A percentile compares a stretch with the other conserved stretches of the same genome.
Conservation (phyloP, 2,888 invertebrate genomes). For the Cephus sareptanus region DNA sequence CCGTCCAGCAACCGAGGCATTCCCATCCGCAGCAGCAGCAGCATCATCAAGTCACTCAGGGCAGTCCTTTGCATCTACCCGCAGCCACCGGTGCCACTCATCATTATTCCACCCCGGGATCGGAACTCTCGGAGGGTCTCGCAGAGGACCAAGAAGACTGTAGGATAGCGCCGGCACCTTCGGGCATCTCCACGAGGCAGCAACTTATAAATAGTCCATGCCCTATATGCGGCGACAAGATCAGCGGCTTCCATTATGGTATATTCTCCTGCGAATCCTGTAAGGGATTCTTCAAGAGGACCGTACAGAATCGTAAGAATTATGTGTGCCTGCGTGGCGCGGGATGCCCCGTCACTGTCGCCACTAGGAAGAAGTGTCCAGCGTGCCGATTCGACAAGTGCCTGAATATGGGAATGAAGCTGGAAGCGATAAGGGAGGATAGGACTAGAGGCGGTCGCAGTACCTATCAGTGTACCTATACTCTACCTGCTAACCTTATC, state of each 20-base stretch:
- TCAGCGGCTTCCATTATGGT: constrained; percentile 97
- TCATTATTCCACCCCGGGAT: constrained; percentile 28
- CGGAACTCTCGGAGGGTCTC: constrained; percentile 17
- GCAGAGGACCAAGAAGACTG: constrained; percentile 50
- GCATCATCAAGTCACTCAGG: constrained; percentile 63
- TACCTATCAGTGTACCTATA: constrained; percentile 95
- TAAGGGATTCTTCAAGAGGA: constrained; percentile 97
- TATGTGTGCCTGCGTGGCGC: constrained; percentile 93
- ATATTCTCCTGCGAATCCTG: constrained; percentile 98
- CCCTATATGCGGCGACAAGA: constrained; percentile 95
- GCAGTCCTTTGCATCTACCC: constrained; percentile 69
- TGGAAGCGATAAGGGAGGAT: constrained; percentile 96
- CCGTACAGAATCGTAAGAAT: constrained; percentile 98
- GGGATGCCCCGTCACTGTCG: constrained; percentile 91
- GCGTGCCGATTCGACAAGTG: constrained; percentile 97
- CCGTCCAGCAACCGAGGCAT: constrained; percentile 74
- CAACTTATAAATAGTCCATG: constrained; percentile 94
- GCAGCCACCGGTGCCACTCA: constrained; percentile 40
- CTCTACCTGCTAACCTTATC: constrained; percentile 75
- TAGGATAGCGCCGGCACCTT: constrained; percentile 69
- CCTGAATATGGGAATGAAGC: constrained; percentile 94
- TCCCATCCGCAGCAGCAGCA: constrained; percentile 61
- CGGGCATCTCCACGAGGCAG: constrained; percentile 84
- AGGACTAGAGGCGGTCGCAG: constrained; percentile 95
- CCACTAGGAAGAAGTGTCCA: constrained; percentile 95